These are phyloP conservation scores for Drosophila yooni DNA, from an alignment of 2,888 invertebrate species.

Conservation along the genomic window DNA sequence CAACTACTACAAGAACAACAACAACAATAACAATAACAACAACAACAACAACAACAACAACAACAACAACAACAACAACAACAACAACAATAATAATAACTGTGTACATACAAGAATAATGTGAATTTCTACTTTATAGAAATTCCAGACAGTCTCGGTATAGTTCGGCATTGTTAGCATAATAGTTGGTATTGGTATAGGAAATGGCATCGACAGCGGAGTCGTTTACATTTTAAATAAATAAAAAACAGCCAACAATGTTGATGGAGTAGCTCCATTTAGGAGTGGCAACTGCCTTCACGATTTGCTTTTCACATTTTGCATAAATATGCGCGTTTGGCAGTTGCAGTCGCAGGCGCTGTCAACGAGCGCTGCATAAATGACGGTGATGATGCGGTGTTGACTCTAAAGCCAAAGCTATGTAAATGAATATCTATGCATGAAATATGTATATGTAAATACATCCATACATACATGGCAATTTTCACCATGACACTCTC, in stretches of 20 bases:
- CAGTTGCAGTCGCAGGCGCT: conserved; percentile 18
- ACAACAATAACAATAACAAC: background rate
- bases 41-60: background rate
- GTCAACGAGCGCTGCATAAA: conserved; percentile 53
- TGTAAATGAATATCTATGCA: conserved; percentile 54
- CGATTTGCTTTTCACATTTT: conserved; percentile 73
- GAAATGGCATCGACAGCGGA: conserved; percentile 34
- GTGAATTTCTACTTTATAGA: conserved; percentile 56
- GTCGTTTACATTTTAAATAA: conserved; percentile 38
- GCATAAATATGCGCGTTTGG: conserved; percentile 69
- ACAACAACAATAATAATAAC: background rate
- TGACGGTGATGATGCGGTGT: conserved; percentile 38
- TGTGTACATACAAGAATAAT: conserved; percentile 6
- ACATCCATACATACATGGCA: conserved; percentile 9
- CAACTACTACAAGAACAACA: background rate
- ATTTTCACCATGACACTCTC: conserved; percentile 47
- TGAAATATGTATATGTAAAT: conserved; percentile 4
- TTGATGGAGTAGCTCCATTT: conserved; percentile 69
- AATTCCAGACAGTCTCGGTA: conserved; percentile 63
- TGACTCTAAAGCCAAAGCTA: conserved; percentile 34
- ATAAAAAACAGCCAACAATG: conserved; percentile 22
- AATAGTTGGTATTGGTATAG: conserved; percentile 38
- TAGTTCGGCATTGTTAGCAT: conserved; percentile 39
- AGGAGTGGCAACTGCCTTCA: conserved; percentile 65
- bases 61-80: background rate